Percentiles rank a stretch among this genome's conserved stretches.
phyloP scores from a whole-genome alignment of 2,113 vertebrate species.

The Pontoporia blainvillei region DNA sequence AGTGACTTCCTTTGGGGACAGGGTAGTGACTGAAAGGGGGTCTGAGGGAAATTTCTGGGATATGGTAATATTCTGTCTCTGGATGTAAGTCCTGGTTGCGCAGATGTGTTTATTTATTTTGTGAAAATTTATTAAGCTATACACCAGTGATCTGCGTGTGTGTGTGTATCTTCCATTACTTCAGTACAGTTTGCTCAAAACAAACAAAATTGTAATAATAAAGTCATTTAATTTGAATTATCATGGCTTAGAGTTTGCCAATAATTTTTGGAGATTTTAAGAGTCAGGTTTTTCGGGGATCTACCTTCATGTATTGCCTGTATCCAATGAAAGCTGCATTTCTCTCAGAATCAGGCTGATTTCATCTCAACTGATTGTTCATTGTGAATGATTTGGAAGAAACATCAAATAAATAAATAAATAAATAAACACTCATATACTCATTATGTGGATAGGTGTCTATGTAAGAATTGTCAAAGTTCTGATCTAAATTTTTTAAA shows the following conservation, averaged over 20 bases:
- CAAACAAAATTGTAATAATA: not conserved
- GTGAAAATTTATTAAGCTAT: not conserved
- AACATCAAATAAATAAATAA: not conserved
- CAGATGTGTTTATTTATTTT: not conserved
- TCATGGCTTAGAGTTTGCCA: not conserved
- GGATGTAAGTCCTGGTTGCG: not conserved
- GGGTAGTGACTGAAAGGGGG: not conserved
- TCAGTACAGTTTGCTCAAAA: not conserved
- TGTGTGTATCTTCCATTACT: not conserved
- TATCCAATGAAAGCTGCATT: not conserved
- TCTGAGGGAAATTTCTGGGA: not conserved
- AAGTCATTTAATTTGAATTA: not conserved
- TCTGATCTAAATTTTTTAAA: constrained; percentile 8
- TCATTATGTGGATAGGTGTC: not conserved
- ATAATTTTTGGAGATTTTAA: not conserved
- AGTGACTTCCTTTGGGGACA: not conserved
- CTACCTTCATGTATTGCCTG: not conserved
- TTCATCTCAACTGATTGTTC: not conserved
- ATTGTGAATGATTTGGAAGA: not conserved
- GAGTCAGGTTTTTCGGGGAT: not conserved
- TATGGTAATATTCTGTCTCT: not conserved
- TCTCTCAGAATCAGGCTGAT: not conserved
- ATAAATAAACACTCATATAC: not conserved
- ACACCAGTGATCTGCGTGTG: not conserved
- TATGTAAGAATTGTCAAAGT: not conserved